Base-by-base conservation (phyloP, 2,113 vertebrate species). In the Ciconia stormi region DNA sequence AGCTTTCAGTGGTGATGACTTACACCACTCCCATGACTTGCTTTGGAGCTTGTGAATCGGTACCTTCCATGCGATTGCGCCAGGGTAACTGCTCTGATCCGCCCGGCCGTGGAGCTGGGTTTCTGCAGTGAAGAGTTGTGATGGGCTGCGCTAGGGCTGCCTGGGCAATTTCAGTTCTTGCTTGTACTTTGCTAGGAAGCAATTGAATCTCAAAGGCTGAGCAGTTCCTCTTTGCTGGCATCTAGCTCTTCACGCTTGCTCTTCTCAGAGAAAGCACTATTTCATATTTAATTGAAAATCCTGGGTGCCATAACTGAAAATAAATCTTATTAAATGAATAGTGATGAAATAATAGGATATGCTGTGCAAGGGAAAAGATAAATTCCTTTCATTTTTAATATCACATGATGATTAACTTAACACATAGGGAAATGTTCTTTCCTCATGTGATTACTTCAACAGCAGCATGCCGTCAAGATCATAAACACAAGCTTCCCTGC, bases 211-310 rank as follows among this genome's bases (percentile, higher is more conserved):
- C 90, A 50, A 55, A 79, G 53, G 38, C 88, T 69, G 78, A 69
- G 66, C 49, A 5, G 44, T 61, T 82, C 23, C 40, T 47, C n/a
- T 49, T 3, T 29, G 86, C 66, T 86, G 70, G 56, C 67, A 17
- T 65, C 46, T 8, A 5, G 49, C 71, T 95, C 49, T 55, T 87
- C 40, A 13, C 25, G 8, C 67, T 53, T 67, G 16, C 26, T 17
- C 9, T 82, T 58, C 84, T 59, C 32, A 9, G 25, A 84, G 88
- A 92, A 92, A 88, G 38, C 88, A 69, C 63, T 93, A 38, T 58
- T 88, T 95, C 65, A 27, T 86, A 65, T 77, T 62, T 93, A 93
- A 91, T 77, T 95, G 93, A 94, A 97, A 96, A 91, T 81, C 53
- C 29, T 92, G 44, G 29, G 78, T 94, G 91, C 69, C 67, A 2